A percentile compares a stretch with the other conserved stretches of the same genome.
Evolutionary conservation across 2,888 invertebrate species (phyloP).

Genomic region (Epinotia nisella): DNA sequence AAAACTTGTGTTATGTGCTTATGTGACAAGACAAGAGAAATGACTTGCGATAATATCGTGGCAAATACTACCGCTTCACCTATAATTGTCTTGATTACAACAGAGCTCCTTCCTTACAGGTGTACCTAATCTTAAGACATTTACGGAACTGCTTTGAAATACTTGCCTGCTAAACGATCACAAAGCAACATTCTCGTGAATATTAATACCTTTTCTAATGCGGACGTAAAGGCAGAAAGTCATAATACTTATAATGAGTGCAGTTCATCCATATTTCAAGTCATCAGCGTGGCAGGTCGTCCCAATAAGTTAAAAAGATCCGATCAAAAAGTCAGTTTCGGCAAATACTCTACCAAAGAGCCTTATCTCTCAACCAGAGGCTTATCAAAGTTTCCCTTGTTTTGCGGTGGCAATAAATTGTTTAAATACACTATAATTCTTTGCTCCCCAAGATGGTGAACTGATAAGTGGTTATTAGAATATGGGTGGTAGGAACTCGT

Average conservation of each 20-base stretch:
- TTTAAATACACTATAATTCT: constrained; percentile 82
- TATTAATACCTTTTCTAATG: not conserved
- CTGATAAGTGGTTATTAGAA: constrained; percentile 80
- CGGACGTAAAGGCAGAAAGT: not conserved
- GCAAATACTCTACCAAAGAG: constrained; percentile 63
- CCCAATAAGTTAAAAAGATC: constrained; percentile 39
- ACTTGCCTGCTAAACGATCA: not conserved
- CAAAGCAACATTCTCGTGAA: not conserved
- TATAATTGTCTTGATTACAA: not conserved
- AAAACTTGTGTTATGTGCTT: too few relatives aligned
- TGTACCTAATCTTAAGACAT: not conserved
- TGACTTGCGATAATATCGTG: not conserved
- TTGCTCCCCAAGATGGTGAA: constrained; percentile 73
- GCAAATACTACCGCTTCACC: not conserved
- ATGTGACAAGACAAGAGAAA: not conserved
- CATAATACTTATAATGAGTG: constrained; percentile 5
- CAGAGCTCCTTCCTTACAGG: not conserved
- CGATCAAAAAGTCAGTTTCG: constrained; percentile 56
- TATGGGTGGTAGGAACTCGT: constrained; percentile 75
- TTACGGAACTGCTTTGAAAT: not conserved
- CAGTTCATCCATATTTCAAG: constrained; percentile 24
- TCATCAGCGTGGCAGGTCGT: constrained; percentile 29
- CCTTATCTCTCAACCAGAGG: constrained; percentile 72
- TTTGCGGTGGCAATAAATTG: constrained; percentile 78
- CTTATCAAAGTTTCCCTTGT: constrained; percentile 76